phyloP scores from a whole-genome alignment of 1,140 invertebrate genomes.

The Leptinotarsa defecta region DNA sequence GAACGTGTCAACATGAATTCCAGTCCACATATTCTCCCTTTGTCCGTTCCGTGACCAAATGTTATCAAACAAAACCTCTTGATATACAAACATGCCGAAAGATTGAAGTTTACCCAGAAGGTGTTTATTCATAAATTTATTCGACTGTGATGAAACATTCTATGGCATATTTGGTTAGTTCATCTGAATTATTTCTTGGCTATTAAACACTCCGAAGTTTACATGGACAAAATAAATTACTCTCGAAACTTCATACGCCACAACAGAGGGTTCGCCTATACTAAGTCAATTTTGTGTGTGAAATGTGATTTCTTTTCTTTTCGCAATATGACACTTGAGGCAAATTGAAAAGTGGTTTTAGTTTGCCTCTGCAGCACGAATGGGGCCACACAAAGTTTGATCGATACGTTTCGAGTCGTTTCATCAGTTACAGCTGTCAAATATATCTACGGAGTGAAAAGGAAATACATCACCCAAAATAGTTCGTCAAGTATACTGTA shows the following conservation, averaged over 20 bases:
- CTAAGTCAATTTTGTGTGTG: neutral
- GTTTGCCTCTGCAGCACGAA: neutral
- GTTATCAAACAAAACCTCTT: constrained; percentile 3
- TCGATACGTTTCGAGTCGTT: neutral
- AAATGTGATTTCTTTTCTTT: constrained; percentile 3
- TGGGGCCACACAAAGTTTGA: neutral
- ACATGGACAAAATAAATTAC: neutral
- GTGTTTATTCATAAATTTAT: neutral
- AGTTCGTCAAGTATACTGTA: no score
- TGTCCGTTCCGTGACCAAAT: neutral
- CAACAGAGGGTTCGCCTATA: neutral
- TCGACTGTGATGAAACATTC: neutral
- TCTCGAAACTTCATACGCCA: neutral
- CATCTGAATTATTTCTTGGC: neutral
- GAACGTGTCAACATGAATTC: neutral
- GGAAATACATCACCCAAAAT: no score
- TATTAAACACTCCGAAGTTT: neutral
- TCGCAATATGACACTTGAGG: neutral
- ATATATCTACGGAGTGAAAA: no score
- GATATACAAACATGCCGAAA: constrained; percentile 2
- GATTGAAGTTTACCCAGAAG: neutral
- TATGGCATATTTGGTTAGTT: neutral
- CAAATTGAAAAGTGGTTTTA: neutral
- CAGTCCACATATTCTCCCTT: no score
- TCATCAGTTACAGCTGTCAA: no score